Base-by-base conservation (phyloP, 1,140 invertebrate species). In the Eriocheir sinensis region DNA sequence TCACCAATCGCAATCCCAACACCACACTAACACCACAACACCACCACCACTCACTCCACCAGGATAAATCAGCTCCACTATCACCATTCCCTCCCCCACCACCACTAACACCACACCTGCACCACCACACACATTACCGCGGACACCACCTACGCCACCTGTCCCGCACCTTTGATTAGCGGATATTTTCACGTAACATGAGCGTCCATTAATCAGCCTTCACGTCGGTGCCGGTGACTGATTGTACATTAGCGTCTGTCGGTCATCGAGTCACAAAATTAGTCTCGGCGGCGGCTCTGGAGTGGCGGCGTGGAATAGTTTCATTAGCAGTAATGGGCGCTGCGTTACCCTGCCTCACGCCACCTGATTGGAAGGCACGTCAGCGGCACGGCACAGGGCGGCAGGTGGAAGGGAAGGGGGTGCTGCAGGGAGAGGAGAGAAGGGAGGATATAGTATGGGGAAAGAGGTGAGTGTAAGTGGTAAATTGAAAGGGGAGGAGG, bases 181-280 rank as follows among this genome's bases (percentile, higher is more conserved):
- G 60, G n/a, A n/a, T 72, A n/a, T 72, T 72, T n/a, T n/a, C 3
- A 72, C 3, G 60, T 72, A 72, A 72, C n/a, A 72, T 72, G 60
- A n/a, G 60, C 60, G 60, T 72, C 21, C 60, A n/a, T 72, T 72
- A 72, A 72, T 72, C 60, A 72, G 60, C 60, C 60, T 72, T 72
- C 60, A 72, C n/a, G 60, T 72, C 12, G 60, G 27, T n/a, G 60
- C 60, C 6, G 60, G 60, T 72, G 60, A 72, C 60, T 72, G 60
- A 72, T 72, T 72, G 60, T 72, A n/a, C 60, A 72, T 72, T n/a
- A 72, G 60, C 60, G 60, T 72, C 21, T 72, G 60, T 72, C 60
- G 60, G 60, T 72, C 60, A 72, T 72, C 60, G 21, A 72, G 60
- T 72, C 60, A 72, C 60, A 72, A 72, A 72, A 72, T 72, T 72